phyloP scores from a whole-genome alignment of 1,140 invertebrate genomes.

The Drosophila insularis region DNA sequence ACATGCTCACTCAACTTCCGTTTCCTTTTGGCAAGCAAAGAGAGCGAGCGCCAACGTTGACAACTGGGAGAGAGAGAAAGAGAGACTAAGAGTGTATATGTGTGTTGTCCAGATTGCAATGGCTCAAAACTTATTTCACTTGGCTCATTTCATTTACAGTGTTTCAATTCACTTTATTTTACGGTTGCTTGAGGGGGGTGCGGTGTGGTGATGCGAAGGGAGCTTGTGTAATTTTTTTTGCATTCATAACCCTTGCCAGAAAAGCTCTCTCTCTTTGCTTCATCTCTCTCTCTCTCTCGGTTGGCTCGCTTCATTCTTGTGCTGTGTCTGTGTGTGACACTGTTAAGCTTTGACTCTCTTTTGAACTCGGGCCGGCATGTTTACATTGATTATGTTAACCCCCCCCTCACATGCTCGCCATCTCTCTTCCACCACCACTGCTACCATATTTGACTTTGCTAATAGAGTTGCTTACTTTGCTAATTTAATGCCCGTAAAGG shows the following conservation, averaged over 20 bases:
- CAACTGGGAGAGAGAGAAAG: conserved; percentile 11
- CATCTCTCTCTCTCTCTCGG: not conserved
- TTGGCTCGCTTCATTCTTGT: not conserved
- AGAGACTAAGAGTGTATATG: conserved; percentile 7
- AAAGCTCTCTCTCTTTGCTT: conserved; percentile 24
- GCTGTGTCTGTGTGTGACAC: conserved; percentile 13
- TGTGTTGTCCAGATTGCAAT: conserved; percentile 46
- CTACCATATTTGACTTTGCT: conserved; percentile 55
- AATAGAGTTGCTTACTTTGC: conserved; percentile 66
- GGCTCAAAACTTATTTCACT: conserved; percentile 55
- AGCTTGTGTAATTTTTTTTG: not conserved
- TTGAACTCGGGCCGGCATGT: conserved; percentile 46
- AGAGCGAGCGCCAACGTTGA: conserved; percentile 13
- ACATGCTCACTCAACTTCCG: conserved; percentile 57
- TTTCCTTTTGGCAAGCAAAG: conserved; percentile 61
- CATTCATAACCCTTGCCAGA: conserved; percentile 57
- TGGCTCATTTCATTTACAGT: conserved; percentile 68
- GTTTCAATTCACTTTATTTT: conserved; percentile 28
- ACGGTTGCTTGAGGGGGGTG: conserved; percentile 1
- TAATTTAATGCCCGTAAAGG: conserved; percentile 54
- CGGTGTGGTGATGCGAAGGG: no score
- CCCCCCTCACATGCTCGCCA: conserved; percentile 28
- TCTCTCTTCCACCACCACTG: no score
- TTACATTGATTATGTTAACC: conserved; percentile 80
- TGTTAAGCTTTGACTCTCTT: conserved; percentile 30